These are phyloP conservation scores for Haemorhous mexicanus DNA, from an alignment of 2,113 vertebrate species.

Conservation along the genomic window DNA sequence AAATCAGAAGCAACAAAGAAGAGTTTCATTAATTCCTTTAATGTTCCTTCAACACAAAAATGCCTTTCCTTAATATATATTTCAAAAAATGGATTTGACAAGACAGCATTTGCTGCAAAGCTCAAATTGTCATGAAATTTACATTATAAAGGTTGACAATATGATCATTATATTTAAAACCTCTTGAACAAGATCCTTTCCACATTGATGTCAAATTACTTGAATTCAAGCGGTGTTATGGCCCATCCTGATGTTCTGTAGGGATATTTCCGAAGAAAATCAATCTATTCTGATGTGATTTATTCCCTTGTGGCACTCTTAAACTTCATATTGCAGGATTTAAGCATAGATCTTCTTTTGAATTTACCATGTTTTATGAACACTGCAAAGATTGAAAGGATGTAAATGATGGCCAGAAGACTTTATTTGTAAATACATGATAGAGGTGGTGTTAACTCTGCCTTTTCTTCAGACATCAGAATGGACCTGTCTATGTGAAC, in stretches of 20 bases:
- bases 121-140: conserved; percentile 56
- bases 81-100: conserved; percentile 51
- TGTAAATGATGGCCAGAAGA: not conserved
- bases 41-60: conserved; percentile 10
- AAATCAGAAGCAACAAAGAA: not conserved
- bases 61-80: conserved; percentile 33
- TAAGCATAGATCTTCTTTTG: not conserved
- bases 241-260: not conserved
- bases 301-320: not conserved
- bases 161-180: conserved; percentile 60
- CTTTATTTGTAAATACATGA: not conserved
- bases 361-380: not conserved
- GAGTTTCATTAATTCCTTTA: conserved; percentile 22
- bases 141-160: conserved; percentile 60
- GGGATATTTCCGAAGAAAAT: conserved; percentile 33
- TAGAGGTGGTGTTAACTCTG: not conserved
- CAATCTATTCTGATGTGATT: not conserved
- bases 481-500: not conserved
- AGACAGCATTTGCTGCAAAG: conserved; percentile 26
- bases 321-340: not conserved
- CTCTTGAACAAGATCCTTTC: conserved; percentile 26
- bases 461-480: not conserved
- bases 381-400: not conserved
- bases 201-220: conserved; percentile 17
- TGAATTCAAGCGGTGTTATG: not conserved